Base-by-base conservation (phyloP, 2,888 invertebrate genomes). In the Miltochrista miniata region DNA sequence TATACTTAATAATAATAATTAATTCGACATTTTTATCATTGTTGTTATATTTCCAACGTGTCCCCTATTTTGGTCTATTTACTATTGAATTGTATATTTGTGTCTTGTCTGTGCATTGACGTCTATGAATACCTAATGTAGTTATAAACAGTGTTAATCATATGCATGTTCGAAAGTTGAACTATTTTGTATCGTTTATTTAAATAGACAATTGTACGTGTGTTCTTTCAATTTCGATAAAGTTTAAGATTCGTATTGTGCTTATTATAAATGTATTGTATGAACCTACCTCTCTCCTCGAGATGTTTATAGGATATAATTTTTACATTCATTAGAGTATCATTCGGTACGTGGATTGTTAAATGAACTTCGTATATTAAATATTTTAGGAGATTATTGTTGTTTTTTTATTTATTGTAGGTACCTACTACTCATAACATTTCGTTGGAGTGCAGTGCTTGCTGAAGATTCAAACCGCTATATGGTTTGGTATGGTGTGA, bases 321-420 rank as follows among this genome's bases (percentile, higher is more conserved):
- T 74, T 47, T 71, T 72, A 72, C 79, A 76, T 76, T 70, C 66
- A 72, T 70, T 74, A 74, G 74, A 76, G 74, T 81, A 81, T 80
- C 81, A 72, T 72, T 78, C 58, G 78, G 79, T 85, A 74, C 78
- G 72, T 81, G 83, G 82, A 83, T 84, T 84, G 82, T 87, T 85
- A 80, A 70, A 81, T 70, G 62, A 76, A 78, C 79, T 79, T 78
- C 72, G 70, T 79, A 74, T 81, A 81, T 70, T 80, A 64, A 84
- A 79, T 85, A 81, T 76, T 81, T 83, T 83, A 83, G 79, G 76
- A 77, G 71, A 65, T 65, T 36, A 56, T 53, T 61, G 45, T 52
- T 56, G 68, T 73, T 74, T 67, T 70, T 56, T 41, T 53, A 18
- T 15, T 8, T 24, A 4, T 24, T 24, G 3, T 24, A 4, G 2